phyloP scores from a whole-genome alignment of 2,113 vertebrate genomes.

The Guaruba guarouba region DNA sequence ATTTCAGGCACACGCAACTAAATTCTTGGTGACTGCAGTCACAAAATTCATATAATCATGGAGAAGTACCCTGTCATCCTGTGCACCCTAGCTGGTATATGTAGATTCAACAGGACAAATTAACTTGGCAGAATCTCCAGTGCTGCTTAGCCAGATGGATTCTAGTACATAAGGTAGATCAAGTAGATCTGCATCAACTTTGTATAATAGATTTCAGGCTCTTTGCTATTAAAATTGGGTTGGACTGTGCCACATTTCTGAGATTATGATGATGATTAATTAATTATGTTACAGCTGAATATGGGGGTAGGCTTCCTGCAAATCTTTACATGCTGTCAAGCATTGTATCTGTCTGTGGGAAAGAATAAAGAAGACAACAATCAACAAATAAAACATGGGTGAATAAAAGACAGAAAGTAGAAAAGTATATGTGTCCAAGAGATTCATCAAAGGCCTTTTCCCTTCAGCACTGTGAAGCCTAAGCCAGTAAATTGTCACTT shows the following conservation, averaged over 20 bases:
- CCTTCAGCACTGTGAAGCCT: background rate
- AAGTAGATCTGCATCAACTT: background rate
- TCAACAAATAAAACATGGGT: background rate
- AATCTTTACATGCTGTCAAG: background rate
- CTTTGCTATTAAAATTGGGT: background rate
- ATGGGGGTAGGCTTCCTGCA: background rate
- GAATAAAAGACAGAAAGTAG: background rate
- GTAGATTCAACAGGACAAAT: background rate
- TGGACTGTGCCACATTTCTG: background rate
- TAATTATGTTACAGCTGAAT: background rate
- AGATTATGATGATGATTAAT: background rate
- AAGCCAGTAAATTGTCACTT: background rate
- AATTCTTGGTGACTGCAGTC: background rate
- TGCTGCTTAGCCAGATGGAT: background rate
- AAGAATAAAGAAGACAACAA: background rate
- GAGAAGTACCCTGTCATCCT: background rate
- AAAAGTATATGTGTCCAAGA: background rate
- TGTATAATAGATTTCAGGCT: background rate
- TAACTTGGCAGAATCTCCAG: background rate
- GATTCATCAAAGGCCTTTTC: background rate
- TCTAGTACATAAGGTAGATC: background rate
- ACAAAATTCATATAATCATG: background rate
- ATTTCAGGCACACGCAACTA: background rate
- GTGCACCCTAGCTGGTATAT: background rate
- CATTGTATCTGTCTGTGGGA: background rate